phyloP scores from a whole-genome alignment of 2,888 invertebrate genomes.

The Pachymerium ferrugineum region DNA sequence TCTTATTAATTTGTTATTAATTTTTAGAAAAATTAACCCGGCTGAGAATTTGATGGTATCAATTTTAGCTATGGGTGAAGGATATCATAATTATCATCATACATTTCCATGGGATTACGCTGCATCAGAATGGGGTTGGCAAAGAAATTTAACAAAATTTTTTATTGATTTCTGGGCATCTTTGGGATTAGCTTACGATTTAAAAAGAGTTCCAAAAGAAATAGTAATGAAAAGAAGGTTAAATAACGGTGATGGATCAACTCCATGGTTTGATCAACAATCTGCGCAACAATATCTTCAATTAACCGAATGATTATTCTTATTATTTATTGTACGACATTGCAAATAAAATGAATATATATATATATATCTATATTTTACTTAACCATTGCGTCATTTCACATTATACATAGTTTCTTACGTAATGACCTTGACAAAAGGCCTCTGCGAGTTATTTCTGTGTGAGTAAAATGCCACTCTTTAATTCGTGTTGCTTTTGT shows the following conservation, averaged over 20 bases:
- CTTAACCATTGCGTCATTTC: no score
- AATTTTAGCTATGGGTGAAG: constrained; percentile 67
- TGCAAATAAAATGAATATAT: neutral
- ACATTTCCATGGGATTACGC: constrained; percentile 91
- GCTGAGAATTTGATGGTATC: constrained; percentile 41
- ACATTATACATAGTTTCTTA: no score
- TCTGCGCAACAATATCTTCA: neutral
- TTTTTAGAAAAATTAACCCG: constrained; percentile 39
- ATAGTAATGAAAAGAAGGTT: constrained; percentile 63
- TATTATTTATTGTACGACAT: no score
- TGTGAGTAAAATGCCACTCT: no score
- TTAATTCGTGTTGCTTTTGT: no score
- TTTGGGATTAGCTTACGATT: constrained; percentile 80
- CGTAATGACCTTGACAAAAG: no score
- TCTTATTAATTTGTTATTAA: neutral
- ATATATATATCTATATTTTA: no score
- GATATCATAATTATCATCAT: constrained; percentile 93
- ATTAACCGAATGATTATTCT: neutral
- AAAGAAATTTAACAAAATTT: constrained; percentile 65
- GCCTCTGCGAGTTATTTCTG: no score
- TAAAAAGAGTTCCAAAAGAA: constrained; percentile 66
- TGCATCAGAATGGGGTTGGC: constrained; percentile 71
- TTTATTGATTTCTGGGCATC: constrained; percentile 75
- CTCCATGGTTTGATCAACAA: neutral
- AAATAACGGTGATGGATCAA: constrained; percentile 66